Percentiles rank a stretch among this genome's conserved stretches.
These are phyloP conservation scores for Octodon degus DNA, from an alignment of 2,113 vertebrate species.

Conservation along the genomic window DNA sequence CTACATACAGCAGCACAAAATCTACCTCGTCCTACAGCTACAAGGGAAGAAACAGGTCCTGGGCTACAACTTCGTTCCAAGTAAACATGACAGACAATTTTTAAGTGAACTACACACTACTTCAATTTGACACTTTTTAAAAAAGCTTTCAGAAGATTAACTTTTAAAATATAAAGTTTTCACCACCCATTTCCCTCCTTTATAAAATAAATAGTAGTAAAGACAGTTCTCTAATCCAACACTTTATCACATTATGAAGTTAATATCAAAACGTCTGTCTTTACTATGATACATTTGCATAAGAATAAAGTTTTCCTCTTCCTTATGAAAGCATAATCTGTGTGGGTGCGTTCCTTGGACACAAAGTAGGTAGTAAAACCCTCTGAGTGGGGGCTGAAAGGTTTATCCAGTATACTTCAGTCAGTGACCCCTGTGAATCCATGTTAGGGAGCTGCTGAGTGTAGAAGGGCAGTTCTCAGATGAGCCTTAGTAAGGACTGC, in stretches of 20 bases:
- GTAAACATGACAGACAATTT: neutral
- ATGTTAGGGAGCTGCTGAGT: neutral
- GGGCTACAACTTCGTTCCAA: neutral
- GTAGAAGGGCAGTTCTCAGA: neutral
- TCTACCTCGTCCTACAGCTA: neutral
- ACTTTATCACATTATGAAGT: neutral
- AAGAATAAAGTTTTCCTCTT: neutral
- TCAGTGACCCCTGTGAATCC: neutral
- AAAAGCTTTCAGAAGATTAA: constrained; percentile 38
- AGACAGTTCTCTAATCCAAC: neutral
- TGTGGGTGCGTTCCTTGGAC: neutral
- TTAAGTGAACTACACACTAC: neutral
- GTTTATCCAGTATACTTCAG: constrained; percentile 20
- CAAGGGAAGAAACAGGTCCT: neutral
- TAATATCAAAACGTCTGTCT: constrained; percentile 32
- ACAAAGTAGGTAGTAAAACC: constrained; percentile 23
- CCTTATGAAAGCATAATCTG: neutral
- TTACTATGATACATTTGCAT: constrained; percentile 21
- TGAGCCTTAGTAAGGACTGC: neutral
- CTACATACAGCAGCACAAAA: neutral
- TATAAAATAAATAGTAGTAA: neutral
- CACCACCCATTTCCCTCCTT: neutral
- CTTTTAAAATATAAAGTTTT: constrained; percentile 28
- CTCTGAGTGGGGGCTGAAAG: neutral
- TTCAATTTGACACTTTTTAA: neutral